phyloP scores from a whole-genome alignment of 2,113 vertebrate genomes.

The Cyphomyrus discorhynchus region DNA sequence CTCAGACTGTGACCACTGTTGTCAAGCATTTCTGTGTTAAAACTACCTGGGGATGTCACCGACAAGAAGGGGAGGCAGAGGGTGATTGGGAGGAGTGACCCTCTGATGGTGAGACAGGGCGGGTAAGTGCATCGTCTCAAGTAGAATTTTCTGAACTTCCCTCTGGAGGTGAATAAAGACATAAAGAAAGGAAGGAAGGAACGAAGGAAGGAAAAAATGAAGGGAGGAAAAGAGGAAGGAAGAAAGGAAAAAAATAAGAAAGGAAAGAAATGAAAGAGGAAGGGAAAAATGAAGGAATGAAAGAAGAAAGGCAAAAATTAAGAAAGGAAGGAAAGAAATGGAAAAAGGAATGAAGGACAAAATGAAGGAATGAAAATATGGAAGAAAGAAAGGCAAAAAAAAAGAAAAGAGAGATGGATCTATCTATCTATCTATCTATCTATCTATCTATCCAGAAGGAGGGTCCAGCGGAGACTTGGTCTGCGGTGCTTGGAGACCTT shows the following conservation, averaged over 20 bases:
- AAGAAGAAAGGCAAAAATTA: background rate
- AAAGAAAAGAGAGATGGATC: no score
- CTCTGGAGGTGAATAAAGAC: background rate
- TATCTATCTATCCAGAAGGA: background rate
- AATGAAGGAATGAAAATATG: no score
- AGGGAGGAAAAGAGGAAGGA: background rate
- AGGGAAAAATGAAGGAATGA: background rate
- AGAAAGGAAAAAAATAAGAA: background rate
- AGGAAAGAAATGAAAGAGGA: background rate
- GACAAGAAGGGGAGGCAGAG: background rate
- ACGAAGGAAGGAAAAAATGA: background rate
- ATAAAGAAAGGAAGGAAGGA: background rate
- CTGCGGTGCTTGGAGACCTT: background rate
- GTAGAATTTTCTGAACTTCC: background rate
- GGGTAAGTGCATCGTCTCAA: background rate
- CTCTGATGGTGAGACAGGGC: background rate
- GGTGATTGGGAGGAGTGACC: background rate
- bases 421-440: background rate
- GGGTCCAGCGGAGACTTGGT: background rate
- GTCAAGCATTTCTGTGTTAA: constrained; percentile 33
- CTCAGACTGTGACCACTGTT: background rate
- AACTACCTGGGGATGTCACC: constrained; percentile 20
- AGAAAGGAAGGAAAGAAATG: no score
- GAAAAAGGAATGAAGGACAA: no score
- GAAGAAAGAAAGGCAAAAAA: no score